Base-by-base conservation (phyloP, 1,140 invertebrate genomes). In the Pseudomyrmex flavicornis region DNA sequence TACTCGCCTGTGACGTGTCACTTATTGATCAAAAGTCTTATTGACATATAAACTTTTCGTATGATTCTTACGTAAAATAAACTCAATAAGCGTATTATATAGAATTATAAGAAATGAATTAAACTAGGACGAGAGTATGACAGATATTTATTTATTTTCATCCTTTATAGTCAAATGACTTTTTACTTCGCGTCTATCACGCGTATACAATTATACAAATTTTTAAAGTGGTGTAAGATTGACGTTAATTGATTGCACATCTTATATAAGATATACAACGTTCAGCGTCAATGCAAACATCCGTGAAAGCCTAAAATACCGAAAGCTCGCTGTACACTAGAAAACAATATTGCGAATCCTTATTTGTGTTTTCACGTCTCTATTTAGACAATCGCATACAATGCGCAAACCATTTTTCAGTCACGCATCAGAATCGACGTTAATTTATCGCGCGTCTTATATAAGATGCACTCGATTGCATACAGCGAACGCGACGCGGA, bases 71-170 rank as follows among this genome's bases (percentile, higher is more conserved):
- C 15, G 22, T 58, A 69, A 79, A 46, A 8, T 50, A 22, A 10
- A 52, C 50, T 76, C n/a, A 63, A 20, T 12, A 13, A 2, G 46
- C 58, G 26, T 3, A 44, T 26, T 35, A 15, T 48, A 61, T 61
- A 22, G 48, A 17, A 13, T 79, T 20, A 13, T 20, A 59, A 80
- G 56, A 70, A 70, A 70, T 70, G 59, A 46, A 80, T 61, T 59
- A 70, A 61, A 56, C 22, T 70, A 50, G 76, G 59, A 70, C 35
- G 35, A 61, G 66, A 20, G 59, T 70, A 70, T 70, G 76, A 70
- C 10, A 26, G 76, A 80, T 12, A 80, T 61, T 59, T 61, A 66
- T 80, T 80, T 80, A 80, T 70, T 70, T 80, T 80, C 54, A 61
- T 12, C 54, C 22, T 48, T 35, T 35, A 35, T 0, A 26, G 17